Percentiles rank a stretch among this genome's conserved stretches.
These are phyloP conservation scores for Sminthurides aquaticus DNA, from an alignment of 2,888 invertebrate species.

Conservation along the genomic window DNA sequence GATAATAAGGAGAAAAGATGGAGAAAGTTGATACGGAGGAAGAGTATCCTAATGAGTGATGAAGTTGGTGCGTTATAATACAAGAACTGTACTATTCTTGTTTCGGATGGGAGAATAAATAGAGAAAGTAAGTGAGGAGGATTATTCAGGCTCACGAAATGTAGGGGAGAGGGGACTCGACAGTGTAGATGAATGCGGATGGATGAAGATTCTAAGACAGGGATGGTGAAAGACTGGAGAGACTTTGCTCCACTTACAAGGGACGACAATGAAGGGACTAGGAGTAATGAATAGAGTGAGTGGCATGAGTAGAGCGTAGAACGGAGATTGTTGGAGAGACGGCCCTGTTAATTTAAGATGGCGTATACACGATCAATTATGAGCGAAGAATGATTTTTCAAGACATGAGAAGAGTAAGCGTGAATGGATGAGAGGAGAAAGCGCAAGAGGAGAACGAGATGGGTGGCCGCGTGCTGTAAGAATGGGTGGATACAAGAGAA, in stretches of 20 bases:
- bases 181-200: background rate
- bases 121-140: too few species aligned
- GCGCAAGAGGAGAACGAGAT: too few species aligned
- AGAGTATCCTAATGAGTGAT: too few species aligned
- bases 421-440: background rate
- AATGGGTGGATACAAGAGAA: conserved; percentile 1
- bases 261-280: background rate
- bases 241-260: background rate
- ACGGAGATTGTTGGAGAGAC: background rate
- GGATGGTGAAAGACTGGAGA: background rate
- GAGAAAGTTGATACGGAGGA: too few species aligned
- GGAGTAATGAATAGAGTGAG: background rate
- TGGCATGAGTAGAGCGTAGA: background rate
- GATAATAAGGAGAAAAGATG: too few species aligned
- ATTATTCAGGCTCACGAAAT: too few species aligned
- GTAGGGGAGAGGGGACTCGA: background rate
- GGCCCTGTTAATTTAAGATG: background rate
- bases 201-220: background rate
- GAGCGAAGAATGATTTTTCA: conserved; percentile 3
- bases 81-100: too few species aligned
- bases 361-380: conserved; percentile 1
- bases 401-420: background rate
- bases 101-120: too few species aligned
- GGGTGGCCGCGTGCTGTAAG: too few species aligned
- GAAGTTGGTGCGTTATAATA: too few species aligned